Percentiles rank a stretch among this genome's conserved stretches.
Evolutionary conservation across 2,113 vertebrate species (phyloP).

Genomic region (Theropithecus gelada): DNA sequence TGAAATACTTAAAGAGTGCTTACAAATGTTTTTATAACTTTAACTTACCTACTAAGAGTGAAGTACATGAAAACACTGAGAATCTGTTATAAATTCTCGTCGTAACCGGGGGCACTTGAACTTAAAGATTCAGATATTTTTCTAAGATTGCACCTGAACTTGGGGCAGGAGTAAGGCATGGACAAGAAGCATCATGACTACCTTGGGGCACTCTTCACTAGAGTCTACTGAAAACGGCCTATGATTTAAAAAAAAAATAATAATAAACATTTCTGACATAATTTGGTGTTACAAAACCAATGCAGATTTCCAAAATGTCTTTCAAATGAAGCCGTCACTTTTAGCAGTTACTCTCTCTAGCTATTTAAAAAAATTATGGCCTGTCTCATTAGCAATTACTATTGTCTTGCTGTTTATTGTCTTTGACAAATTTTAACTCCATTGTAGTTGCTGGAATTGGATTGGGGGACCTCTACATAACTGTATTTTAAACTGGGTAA

Average conservation of each 20-base stretch:
- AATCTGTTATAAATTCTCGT: neutral
- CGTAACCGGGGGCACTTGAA: neutral
- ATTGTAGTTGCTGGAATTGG: neutral
- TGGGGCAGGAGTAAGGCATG: no score
- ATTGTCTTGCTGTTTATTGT: neutral
- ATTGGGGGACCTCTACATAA: neutral
- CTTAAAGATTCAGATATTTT: neutral
- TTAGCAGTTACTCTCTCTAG: neutral
- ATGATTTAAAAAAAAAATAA: neutral
- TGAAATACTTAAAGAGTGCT: neutral
- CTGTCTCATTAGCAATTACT: neutral
- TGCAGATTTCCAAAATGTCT: constrained; percentile 16
- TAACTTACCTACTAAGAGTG: neutral
- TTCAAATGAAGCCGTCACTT: constrained; percentile 1
- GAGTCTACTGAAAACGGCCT: neutral
- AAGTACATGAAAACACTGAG: neutral
- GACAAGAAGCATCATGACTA: neutral
- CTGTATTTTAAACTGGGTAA: neutral
- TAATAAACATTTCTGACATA: neutral
- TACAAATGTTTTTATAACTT: neutral
- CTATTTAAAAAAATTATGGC: neutral
- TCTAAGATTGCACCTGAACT: neutral
- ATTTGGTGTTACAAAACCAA: neutral
- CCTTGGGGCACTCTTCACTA: neutral
- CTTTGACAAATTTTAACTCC: neutral